These are phyloP conservation scores for Lochmaea crataegi DNA, from an alignment of 2,888 invertebrate genomes.

Conservation along the genomic window DNA sequence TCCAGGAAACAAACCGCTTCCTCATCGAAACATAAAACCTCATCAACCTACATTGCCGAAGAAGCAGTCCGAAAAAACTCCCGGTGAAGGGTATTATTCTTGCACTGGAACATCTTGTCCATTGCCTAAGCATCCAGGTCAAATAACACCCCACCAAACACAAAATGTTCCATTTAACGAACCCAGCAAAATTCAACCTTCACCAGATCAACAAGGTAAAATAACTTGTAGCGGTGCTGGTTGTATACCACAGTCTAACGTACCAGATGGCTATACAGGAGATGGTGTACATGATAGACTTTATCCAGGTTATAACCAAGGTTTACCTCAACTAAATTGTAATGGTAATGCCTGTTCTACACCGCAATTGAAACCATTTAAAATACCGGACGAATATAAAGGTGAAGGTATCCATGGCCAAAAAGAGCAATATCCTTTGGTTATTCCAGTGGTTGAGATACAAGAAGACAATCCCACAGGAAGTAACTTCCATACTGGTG, in stretches of 20 bases:
- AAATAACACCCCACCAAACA: neutral
- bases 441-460: neutral
- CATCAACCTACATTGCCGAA: neutral
- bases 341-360: too few species aligned
- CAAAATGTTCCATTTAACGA: neutral
- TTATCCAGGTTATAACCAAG: neutral
- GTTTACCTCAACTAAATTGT: neutral
- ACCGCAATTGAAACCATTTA: too few species aligned
- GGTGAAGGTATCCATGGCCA: neutral
- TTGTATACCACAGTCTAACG: neutral
- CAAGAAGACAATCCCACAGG: neutral
- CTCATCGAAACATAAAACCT: conserved; percentile 8
- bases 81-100: conserved; percentile 16
- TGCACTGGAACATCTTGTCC: conserved; percentile 28
- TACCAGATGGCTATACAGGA: conserved; percentile 13
- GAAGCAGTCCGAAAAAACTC: neutral
- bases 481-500: neutral
- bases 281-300: conserved; percentile 17
- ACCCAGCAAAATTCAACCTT: neutral
- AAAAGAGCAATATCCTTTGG: conserved; percentile 7
- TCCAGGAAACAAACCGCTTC: conserved; percentile 27
- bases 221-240: too few species aligned
- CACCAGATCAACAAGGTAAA: neutral
- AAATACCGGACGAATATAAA: neutral
- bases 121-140: conserved; percentile 18